These are phyloP conservation scores for Empidonax alnorum DNA, from an alignment of 2,113 vertebrate species.

Conservation along the genomic window DNA sequence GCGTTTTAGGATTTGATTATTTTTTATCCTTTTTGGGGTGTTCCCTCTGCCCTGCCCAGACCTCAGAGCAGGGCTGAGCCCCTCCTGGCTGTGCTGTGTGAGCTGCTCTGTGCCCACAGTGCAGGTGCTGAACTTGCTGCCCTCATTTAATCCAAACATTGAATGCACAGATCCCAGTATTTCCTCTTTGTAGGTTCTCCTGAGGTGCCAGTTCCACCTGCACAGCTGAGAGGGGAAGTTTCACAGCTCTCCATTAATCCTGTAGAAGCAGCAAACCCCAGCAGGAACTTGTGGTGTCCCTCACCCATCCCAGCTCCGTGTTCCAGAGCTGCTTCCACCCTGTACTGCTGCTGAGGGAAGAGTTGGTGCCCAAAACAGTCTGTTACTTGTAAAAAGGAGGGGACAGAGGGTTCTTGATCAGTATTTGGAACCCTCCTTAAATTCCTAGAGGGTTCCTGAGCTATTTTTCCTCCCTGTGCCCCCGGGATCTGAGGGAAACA, in stretches of 20 bases:
- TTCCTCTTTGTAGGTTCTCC: background rate
- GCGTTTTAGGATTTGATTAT: background rate
- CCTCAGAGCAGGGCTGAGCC: background rate
- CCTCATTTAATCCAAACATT: background rate
- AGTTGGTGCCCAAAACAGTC: background rate
- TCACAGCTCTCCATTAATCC: rapidly evolving
- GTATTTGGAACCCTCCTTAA: background rate
- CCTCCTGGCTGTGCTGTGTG: background rate
- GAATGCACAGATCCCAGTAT: background rate
- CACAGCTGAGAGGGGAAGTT: background rate
- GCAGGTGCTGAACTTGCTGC: background rate
- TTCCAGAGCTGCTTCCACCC: rapidly evolving
- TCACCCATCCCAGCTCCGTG: rapidly evolving
- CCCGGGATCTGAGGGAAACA: background rate
- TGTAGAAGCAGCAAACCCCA: background rate
- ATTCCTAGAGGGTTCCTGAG: background rate
- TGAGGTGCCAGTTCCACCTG: background rate
- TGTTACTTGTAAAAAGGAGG: background rate
- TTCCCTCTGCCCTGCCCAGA: background rate
- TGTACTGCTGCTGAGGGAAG: background rate
- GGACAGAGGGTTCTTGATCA: background rate
- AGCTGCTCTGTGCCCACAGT: background rate
- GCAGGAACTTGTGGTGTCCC: rapidly evolving
- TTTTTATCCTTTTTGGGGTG: background rate
- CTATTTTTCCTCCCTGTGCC: background rate